phyloP scores from a whole-genome alignment of 2,113 vertebrate genomes.

The Erythrolamprus reginae region DNA sequence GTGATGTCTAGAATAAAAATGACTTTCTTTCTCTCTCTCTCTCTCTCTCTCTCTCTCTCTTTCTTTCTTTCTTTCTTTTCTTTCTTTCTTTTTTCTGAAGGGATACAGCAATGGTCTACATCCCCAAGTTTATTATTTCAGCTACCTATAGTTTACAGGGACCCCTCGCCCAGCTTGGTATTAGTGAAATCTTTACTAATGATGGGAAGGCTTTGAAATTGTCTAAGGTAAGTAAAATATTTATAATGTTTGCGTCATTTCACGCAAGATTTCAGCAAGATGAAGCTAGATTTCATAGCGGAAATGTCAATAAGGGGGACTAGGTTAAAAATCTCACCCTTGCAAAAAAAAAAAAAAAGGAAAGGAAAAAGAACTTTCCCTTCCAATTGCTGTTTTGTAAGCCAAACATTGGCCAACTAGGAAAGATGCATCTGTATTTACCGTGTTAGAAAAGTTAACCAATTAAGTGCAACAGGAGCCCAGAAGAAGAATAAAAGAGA shows the following conservation, averaged over 20 bases:
- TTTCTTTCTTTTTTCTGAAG: neutral
- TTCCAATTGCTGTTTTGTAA: neutral
- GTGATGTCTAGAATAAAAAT: neutral
- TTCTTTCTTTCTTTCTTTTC: too few relatives aligned
- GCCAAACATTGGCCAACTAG: neutral
- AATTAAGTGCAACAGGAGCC: too few relatives aligned
- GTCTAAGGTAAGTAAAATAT: constrained; percentile 70
- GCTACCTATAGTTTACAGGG: constrained; percentile 60
- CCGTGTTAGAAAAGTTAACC: too few relatives aligned
- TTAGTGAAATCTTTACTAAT: constrained; percentile 67
- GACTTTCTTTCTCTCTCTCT: neutral
- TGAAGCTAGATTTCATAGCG: neutral
- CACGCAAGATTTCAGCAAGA: neutral
- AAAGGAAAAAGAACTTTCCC: neutral
- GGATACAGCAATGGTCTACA: constrained; percentile 64
- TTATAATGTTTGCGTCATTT: neutral
- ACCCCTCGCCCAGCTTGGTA: constrained; percentile 69
- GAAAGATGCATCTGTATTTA: neutral
- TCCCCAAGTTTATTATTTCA: constrained; percentile 80
- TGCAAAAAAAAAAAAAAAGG: neutral
- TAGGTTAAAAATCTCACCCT: neutral
- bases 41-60: too few relatives aligned
- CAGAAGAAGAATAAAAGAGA: too few relatives aligned
- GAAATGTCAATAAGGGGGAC: neutral
- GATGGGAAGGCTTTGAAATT: constrained; percentile 56